Percentiles rank a stretch among this genome's conserved stretches.
phyloP scores from a whole-genome alignment of 2,797 vertebrate species.

The Triplophysa yarkandensis region DNA sequence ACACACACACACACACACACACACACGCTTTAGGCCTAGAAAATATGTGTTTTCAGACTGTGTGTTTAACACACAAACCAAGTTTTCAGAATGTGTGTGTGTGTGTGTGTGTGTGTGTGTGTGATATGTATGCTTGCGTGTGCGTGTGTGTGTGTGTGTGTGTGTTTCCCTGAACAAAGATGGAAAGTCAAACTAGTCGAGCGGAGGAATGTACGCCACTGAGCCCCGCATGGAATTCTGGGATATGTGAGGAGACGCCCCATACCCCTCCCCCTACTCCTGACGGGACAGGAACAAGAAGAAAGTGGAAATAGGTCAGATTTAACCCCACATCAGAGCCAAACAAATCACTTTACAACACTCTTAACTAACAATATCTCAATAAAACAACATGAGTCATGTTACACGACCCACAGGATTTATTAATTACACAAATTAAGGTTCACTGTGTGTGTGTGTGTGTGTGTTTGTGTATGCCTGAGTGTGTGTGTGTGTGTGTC shows the following conservation, averaged over 20 bases:
- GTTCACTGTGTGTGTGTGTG: not conserved
- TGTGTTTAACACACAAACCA: not conserved
- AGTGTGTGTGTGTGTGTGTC: no score
- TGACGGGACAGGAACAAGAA: slow-evolving; percentile 50
- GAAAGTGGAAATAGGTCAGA: slow-evolving; percentile 70
- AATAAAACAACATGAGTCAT: not conserved
- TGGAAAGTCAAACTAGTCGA: slow-evolving; percentile 22
- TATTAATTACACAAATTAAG: not conserved
- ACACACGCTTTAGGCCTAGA: not conserved
- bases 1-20: not conserved
- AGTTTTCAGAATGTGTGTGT: not conserved
- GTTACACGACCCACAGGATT: no score
- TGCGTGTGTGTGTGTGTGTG: not conserved
- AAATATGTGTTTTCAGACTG: not conserved
- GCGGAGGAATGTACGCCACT: slow-evolving; percentile 23
- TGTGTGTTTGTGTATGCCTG: no score
- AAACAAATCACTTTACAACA: slow-evolving; percentile 33
- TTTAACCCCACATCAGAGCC: slow-evolving; percentile 49
- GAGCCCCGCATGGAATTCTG: slow-evolving; percentile 44
- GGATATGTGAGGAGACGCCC: slow-evolving; percentile 53
- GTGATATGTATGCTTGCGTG: no score
- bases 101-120: not conserved
- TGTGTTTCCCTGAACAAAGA: slow-evolving; percentile 24
- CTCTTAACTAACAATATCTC: not conserved
- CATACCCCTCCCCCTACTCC: slow-evolving; percentile 45